Evolutionary conservation across 2,797 vertebrate genomes (phyloP).

Genomic region (Mastacembelus armatus): DNA sequence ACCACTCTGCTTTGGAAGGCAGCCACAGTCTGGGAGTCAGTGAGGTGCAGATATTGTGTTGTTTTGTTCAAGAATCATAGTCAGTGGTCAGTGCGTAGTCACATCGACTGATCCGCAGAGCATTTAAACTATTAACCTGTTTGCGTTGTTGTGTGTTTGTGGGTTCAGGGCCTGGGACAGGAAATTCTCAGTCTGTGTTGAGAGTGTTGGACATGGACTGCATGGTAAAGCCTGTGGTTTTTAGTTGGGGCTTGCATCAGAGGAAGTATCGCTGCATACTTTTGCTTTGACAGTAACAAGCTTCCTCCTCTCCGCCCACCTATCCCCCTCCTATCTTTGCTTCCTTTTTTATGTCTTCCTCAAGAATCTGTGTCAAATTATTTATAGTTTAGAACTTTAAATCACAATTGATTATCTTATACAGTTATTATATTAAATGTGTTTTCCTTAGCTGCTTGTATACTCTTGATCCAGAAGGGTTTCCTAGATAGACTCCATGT

Average conservation of each 20-base stretch:
- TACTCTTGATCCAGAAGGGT: not conserved
- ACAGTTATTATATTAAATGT: not conserved
- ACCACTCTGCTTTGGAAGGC: not conserved
- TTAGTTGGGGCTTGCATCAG: constrained; percentile 23
- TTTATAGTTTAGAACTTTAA: not conserved
- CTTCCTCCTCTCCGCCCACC: constrained; percentile 8
- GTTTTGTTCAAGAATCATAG: not conserved
- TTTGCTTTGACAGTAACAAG: constrained; percentile 25
- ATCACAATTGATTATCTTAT: not conserved
- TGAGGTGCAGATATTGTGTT: not conserved
- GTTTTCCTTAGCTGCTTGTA: not conserved
- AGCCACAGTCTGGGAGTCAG: not conserved
- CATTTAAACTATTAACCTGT: constrained; percentile 22
- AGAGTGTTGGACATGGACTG: not conserved
- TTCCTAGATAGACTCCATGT: not conserved
- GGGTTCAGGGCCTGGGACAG: constrained; percentile 29
- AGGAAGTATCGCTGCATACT: constrained; percentile 9
- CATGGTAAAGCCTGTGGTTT: constrained; percentile 23
- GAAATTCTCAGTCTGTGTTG: constrained; percentile 40
- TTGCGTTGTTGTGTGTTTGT: constrained; percentile 40
- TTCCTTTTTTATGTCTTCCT: constrained; percentile 5
- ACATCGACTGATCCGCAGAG: not conserved
- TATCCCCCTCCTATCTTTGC: not conserved
- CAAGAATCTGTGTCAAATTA: not conserved
- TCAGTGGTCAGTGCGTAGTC: not conserved